Conservation (phyloP, 2,113 vertebrate species). For the Mohoua ochrocephala region DNA sequence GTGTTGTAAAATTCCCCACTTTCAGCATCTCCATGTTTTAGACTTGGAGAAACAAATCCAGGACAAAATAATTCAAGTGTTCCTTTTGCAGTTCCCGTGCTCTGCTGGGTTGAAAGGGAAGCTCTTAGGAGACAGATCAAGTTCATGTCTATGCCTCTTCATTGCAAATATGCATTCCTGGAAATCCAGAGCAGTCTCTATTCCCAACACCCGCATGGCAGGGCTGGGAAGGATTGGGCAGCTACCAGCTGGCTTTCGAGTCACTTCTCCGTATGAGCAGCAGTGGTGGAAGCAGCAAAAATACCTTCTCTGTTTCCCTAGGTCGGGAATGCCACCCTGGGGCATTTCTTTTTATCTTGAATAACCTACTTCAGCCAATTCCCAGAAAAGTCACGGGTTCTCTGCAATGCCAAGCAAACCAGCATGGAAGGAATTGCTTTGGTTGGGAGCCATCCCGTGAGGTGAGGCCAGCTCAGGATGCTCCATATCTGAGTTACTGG, state of each 20-base stretch:
- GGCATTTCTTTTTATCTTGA: not conserved
- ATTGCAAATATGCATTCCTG: not conserved
- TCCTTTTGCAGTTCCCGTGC: not conserved
- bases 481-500: not conserved
- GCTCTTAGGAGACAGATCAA: not conserved
- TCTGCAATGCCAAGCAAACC: not conserved
- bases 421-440: not conserved
- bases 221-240: not conserved
- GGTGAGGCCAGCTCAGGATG: not conserved
- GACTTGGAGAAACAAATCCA: not conserved
- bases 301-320: not conserved
- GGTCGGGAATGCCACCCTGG: not conserved
- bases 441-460: not conserved
- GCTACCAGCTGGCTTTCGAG: not conserved
- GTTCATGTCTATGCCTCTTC: not conserved
- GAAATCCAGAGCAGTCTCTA: not conserved
- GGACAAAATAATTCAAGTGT: not conserved
- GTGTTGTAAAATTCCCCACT: not conserved
- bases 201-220: not conserved
- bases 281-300: not conserved
- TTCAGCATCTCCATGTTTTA: not conserved
- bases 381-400: not conserved
- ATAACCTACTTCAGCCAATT: not conserved
- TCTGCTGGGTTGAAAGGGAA: not conserved
- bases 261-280: not conserved